Evolutionary conservation across 2,888 invertebrate genomes (phyloP).

Genomic region (Creontiades dilutus): DNA sequence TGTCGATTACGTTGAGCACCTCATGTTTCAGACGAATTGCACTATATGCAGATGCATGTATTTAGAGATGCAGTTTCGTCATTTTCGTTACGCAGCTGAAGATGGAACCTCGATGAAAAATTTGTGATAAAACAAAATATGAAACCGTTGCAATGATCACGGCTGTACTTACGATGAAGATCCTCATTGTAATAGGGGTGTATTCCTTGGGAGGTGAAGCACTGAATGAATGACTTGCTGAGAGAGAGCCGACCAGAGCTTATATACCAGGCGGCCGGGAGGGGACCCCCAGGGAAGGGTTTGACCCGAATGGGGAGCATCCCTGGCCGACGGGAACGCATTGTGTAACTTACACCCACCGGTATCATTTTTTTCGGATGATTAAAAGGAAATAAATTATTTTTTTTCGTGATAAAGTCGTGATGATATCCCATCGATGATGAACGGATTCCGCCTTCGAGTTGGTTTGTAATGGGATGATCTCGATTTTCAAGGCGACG

Average conservation of each 20-base stretch:
- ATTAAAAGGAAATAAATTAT: constrained; percentile 9
- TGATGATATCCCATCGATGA: not conserved
- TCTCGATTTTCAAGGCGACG: constrained; percentile 24
- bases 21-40: too few species aligned
- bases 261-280: constrained; percentile 66
- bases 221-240: constrained; percentile 68
- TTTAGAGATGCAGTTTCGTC: not conserved
- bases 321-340: constrained; percentile 51
- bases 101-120: constrained; percentile 5
- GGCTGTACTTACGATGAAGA: constrained; percentile 69
- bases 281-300: constrained; percentile 64
- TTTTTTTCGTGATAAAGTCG: not conserved
- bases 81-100: not conserved
- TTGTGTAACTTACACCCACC: constrained; percentile 70
- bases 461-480: not conserved
- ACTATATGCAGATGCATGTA: not conserved
- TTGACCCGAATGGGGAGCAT: constrained; percentile 70
- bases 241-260: constrained; percentile 52
- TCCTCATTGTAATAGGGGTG: constrained; percentile 53
- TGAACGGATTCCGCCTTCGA: not conserved
- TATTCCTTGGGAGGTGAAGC: constrained; percentile 43
- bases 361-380: constrained; percentile 58
- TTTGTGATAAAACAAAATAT: not conserved
- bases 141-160: not conserved
- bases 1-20: too few species aligned